These are phyloP conservation scores for Diadumene lineata DNA, from an alignment of 92 coral and sea anemone genomes.

Conservation along the genomic window DNA sequence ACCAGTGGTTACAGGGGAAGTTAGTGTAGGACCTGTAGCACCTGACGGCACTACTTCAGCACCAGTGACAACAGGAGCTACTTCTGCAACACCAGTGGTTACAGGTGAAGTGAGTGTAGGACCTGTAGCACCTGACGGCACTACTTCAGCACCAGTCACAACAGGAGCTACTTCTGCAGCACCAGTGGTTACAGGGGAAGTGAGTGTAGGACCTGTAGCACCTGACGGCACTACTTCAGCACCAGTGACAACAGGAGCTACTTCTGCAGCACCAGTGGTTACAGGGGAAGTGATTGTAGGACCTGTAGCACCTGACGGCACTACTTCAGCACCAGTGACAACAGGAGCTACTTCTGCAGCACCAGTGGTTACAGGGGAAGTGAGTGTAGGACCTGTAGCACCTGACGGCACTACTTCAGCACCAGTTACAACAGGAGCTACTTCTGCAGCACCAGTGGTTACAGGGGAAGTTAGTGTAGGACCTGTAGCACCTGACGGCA, in stretches of 20 bases:
- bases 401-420: conserved; percentile 2
- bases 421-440: background rate
- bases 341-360: background rate
- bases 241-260: background rate
- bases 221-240: conserved; percentile 5
- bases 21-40: background rate
- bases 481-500: background rate
- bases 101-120: no score
- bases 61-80: background rate
- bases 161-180: background rate
- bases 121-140: background rate
- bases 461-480: background rate
- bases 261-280: conserved; percentile 5
- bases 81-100: conserved; percentile 1
- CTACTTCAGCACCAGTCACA: background rate
- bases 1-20: background rate
- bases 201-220: conserved; percentile 3
- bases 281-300: background rate
- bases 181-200: background rate
- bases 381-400: background rate
- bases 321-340: background rate
- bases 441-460: background rate
- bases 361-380: background rate
- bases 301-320: background rate
- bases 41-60: background rate